A percentile compares a stretch with the other conserved stretches of the same genome.
Evolutionary conservation across 2,113 vertebrate species (phyloP).

Genomic region (Aldabrachelys gigantea): DNA sequence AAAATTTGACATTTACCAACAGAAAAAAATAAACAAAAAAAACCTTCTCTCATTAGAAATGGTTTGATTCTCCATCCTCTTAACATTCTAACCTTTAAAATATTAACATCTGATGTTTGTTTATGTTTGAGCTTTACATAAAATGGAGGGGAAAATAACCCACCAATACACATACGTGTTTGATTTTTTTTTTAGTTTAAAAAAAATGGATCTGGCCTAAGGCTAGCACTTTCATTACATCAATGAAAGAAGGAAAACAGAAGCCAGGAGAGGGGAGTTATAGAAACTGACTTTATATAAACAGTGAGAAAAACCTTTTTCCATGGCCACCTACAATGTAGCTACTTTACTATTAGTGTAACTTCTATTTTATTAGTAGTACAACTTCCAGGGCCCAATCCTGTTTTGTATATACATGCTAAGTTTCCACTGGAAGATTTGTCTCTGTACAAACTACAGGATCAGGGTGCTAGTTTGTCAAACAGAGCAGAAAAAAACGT

Average conservation of each 20-base stretch:
- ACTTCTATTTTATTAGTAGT: constrained; percentile 46
- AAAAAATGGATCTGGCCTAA: constrained; percentile 66
- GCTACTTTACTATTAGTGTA: constrained; percentile 66
- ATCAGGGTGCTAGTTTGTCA: constrained; percentile 5
- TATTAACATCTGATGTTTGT: constrained; percentile 45
- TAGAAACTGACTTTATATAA: constrained; percentile 81
- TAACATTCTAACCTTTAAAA: constrained; percentile 57
- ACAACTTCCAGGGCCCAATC: constrained; percentile 10
- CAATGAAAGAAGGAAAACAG: constrained; percentile 80
- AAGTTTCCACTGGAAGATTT: not conserved
- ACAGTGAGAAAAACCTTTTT: constrained; percentile 71
- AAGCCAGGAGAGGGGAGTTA: constrained; percentile 74
- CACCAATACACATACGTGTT: constrained; percentile 60
- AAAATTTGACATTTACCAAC: not conserved
- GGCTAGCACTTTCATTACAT: constrained; percentile 74
- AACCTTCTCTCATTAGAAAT: not conserved
- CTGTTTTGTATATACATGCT: constrained; percentile 40
- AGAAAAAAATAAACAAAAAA: not conserved
- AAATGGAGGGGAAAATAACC: constrained; percentile 60
- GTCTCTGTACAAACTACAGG: not conserved
- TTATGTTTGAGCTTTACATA: constrained; percentile 66
- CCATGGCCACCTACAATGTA: constrained; percentile 77
- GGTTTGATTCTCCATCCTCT: constrained; percentile 27
- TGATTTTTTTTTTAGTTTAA: constrained; percentile 66
- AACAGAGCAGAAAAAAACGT: constrained; percentile 56